Conservation (phyloP, 2,888 invertebrate species). For the Hetaerina titia region DNA sequence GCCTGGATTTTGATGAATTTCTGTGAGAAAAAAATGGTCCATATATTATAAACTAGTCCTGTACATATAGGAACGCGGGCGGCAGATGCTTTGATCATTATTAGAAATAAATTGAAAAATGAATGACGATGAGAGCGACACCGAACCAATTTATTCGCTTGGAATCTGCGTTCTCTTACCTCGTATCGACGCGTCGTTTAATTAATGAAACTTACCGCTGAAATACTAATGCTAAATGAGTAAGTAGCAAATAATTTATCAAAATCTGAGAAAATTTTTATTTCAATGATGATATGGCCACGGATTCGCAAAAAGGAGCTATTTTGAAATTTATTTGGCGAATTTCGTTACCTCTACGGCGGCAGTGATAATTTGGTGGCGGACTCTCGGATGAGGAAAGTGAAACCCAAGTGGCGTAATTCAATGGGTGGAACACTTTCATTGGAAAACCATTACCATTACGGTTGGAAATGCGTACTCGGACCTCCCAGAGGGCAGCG, state of each 20-base stretch:
- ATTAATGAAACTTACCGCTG: not conserved
- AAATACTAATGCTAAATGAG: too few relatives aligned
- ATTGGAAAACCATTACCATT: slow-evolving; percentile 24
- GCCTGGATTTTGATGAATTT: too few relatives aligned
- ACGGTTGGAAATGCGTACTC: not conserved
- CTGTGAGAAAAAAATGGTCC: not conserved
- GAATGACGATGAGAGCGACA: not conserved
- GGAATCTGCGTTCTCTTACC: not conserved
- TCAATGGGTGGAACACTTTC: not conserved
- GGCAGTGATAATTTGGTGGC: not conserved
- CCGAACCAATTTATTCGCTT: not conserved
- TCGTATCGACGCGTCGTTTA: not conserved
- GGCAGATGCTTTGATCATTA: not conserved
- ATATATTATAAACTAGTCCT: too few relatives aligned
- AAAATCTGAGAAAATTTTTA: too few relatives aligned
- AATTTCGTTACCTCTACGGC: not conserved
- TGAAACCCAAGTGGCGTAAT: not conserved
- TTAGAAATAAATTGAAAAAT: not conserved
- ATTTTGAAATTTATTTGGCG: too few relatives aligned
- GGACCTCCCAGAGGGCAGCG: not conserved
- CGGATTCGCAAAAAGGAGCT: too few relatives aligned
- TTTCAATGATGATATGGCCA: too few relatives aligned
- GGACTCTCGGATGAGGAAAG: not conserved
- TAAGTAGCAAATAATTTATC: too few relatives aligned
- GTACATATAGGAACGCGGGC: too few relatives aligned